A percentile compares a stretch with the other conserved stretches of the same genome.
phyloP scores from a whole-genome alignment of 2,888 invertebrate species.

The Tachina lurida region DNA sequence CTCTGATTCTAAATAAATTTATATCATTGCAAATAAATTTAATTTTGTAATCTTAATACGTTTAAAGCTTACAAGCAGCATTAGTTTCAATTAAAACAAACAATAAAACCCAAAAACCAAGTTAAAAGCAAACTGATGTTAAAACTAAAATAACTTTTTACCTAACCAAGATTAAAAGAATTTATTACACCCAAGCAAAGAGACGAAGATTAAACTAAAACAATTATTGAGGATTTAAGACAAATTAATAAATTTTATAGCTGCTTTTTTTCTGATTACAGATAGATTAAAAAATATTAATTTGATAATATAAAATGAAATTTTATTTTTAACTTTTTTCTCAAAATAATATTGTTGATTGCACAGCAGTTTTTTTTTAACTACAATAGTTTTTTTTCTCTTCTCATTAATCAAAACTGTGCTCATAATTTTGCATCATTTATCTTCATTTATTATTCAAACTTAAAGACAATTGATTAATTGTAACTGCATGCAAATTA shows the following conservation, averaged over 20 bases:
- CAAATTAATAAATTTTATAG: no score
- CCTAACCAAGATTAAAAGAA: background rate
- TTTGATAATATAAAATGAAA: background rate
- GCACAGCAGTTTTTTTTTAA: no score
- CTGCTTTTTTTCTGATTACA: no score
- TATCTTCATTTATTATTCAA: background rate
- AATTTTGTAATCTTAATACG: conserved; percentile 20
- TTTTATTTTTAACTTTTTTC: background rate
- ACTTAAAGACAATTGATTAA: background rate
- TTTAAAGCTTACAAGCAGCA: background rate
- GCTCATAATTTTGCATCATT: background rate
- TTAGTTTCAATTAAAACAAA: conserved; percentile 31
- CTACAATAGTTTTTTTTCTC: no score
- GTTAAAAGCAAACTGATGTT: conserved; percentile 59
- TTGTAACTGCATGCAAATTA: background rate
- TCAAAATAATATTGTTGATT: background rate
- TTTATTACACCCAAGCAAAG: background rate
- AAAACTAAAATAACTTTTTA: background rate
- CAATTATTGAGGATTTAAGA: background rate
- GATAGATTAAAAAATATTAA: background rate
- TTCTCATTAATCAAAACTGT: background rate
- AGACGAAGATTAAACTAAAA: background rate
- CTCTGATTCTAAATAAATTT: no score
- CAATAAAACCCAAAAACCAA: background rate
- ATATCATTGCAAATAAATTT: background rate